Evolutionary conservation across 2,888 invertebrate genomes (phyloP).

Genomic region (Caenorhabditis doughertyi): DNA sequence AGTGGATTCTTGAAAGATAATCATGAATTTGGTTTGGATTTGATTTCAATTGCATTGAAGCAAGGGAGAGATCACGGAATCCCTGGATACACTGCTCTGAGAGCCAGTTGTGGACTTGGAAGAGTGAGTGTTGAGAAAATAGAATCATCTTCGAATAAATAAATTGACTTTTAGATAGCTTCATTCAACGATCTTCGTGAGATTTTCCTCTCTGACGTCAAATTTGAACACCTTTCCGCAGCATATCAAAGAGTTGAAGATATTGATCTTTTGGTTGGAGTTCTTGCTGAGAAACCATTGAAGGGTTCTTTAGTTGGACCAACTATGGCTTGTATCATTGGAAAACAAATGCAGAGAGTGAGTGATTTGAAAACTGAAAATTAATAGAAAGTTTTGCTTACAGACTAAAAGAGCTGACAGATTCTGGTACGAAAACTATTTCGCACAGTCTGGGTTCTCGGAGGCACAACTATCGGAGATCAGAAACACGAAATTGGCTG

Average conservation of each 20-base stretch:
- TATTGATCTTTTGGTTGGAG: constrained; percentile 81
- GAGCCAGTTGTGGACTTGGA: constrained; percentile 80
- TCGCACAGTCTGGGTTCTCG: constrained; percentile 77
- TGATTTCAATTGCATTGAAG: constrained; percentile 80
- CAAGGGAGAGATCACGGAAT: constrained; percentile 82
- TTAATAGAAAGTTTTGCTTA: neutral
- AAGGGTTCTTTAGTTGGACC: constrained; percentile 81
- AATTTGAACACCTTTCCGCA: constrained; percentile 69
- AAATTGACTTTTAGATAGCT: constrained; percentile 60
- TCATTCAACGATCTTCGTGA: constrained; percentile 75
- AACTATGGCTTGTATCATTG: constrained; percentile 81
- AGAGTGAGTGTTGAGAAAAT: constrained; percentile 60
- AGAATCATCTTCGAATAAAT: neutral
- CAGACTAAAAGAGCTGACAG: constrained; percentile 78
- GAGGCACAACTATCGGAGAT: constrained; percentile 77
- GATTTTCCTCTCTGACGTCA: constrained; percentile 71
- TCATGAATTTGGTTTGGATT: constrained; percentile 78
- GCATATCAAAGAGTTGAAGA: constrained; percentile 79
- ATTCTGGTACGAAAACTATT: constrained; percentile 83
- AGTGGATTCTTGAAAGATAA: constrained; percentile 70
- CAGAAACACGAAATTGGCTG: constrained; percentile 70
- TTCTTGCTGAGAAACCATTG: constrained; percentile 81
- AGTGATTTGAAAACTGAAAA: neutral
- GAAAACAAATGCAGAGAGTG: constrained; percentile 82
- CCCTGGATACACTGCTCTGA: constrained; percentile 78